Percentiles rank a stretch among this genome's conserved stretches.
These are phyloP conservation scores for Eolophus roseicapilla DNA, from an alignment of 2,113 vertebrate genomes.

Conservation along the genomic window DNA sequence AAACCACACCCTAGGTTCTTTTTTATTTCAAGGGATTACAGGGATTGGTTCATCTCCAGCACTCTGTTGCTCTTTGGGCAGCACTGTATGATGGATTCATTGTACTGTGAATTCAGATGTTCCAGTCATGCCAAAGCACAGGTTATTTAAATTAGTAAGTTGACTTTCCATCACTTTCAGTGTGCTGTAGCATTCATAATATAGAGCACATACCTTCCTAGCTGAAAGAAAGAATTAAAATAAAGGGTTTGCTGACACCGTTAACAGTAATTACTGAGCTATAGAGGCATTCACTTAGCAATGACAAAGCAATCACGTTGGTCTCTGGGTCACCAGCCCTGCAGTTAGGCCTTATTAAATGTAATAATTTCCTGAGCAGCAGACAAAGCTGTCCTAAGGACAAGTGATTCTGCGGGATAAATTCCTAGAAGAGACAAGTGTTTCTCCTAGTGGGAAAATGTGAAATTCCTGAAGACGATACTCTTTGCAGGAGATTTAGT, in stretches of 20 bases:
- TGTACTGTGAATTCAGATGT: neutral
- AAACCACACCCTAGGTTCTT: neutral
- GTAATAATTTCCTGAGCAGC: neutral
- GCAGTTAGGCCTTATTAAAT: neutral
- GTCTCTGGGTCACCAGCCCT: neutral
- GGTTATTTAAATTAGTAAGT: neutral
- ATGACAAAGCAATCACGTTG: neutral
- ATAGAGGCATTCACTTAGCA: neutral
- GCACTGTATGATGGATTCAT: neutral
- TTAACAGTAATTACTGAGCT: neutral
- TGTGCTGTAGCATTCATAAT: neutral
- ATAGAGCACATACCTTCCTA: neutral
- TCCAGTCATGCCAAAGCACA: neutral
- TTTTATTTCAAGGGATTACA: neutral
- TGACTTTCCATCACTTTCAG: neutral
- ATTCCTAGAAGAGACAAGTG: neutral
- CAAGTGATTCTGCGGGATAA: neutral
- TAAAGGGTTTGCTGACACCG: neutral
- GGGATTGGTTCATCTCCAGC: neutral
- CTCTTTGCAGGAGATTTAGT: neutral
- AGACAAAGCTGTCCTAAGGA: neutral
- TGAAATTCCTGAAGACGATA: neutral
- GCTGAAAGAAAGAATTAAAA: neutral
- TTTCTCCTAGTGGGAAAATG: neutral
- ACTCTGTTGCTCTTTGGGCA: neutral